These are phyloP conservation scores for Leptinotarsa tumamoca DNA, from an alignment of 2,888 invertebrate genomes.

Conservation along the genomic window DNA sequence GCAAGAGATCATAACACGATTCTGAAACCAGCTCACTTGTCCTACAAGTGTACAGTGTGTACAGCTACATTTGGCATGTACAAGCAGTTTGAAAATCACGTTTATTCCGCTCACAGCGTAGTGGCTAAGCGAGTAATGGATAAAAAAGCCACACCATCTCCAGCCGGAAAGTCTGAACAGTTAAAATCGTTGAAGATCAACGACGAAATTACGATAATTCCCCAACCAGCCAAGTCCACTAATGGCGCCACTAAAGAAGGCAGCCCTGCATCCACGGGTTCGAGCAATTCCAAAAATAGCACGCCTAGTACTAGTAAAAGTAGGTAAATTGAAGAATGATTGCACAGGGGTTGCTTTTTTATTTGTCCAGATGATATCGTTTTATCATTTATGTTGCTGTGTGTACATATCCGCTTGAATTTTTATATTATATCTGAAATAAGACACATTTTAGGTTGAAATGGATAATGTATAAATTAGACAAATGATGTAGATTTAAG, in stretches of 20 bases:
- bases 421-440: slow-evolving; percentile 17
- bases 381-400: slow-evolving; percentile 20
- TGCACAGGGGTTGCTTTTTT: slow-evolving; percentile 24
- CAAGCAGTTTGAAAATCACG: slow-evolving; percentile 94
- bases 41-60: slow-evolving; percentile 95
- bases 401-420: slow-evolving; percentile 19
- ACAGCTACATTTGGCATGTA: slow-evolving; percentile 96
- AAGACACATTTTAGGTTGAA: slow-evolving; percentile 8
- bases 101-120: slow-evolving; percentile 92
- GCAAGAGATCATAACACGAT: slow-evolving; percentile 92
- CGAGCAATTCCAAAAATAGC: slow-evolving; percentile 49
- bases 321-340: slow-evolving; percentile 55
- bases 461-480: slow-evolving; percentile 17
- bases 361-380: slow-evolving; percentile 24
- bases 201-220: slow-evolving; percentile 90
- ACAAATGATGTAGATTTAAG: slow-evolving; percentile 6
- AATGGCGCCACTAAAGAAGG: slow-evolving; percentile 55
- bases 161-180: slow-evolving; percentile 69
- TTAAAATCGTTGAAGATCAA: slow-evolving; percentile 87
- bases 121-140: slow-evolving; percentile 89
- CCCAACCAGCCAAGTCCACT: slow-evolving; percentile 76
- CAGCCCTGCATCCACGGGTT: slow-evolving; percentile 50
- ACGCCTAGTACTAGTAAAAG: slow-evolving; percentile 62
- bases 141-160: slow-evolving; percentile 68
- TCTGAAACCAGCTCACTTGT: slow-evolving; percentile 91